Base-by-base conservation (phyloP, 92 coral and sea anemone species). In the Bergia sp. region DNA sequence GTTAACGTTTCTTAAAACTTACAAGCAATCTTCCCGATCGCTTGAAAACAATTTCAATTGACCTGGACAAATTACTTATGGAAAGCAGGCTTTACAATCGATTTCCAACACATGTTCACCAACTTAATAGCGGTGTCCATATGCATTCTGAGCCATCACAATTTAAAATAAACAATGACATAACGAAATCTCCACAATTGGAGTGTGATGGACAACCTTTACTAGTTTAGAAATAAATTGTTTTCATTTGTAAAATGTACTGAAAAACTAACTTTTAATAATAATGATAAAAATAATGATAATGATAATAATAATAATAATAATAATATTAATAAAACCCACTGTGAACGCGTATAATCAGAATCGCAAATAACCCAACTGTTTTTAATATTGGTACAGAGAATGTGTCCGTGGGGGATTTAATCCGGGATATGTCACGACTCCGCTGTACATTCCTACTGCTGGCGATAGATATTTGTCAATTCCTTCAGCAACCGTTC, bases 361-460 rank as follows among this genome's bases (percentile, higher is more conserved):
- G 69, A 18, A 61, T 20, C 7, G 0, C 69, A 16, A 57, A 61
- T 61, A 61, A 15, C 81, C 47, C 29, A 4, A 7, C 69, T 37
- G 45, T 53, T 55, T 38, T 49, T 79, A 13, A 55, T 37, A 37
- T 80, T 57, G 43, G 49, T 73, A 71, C 57, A 84, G 87, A 73
- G 79, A 71, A 37, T 84, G 87, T 16, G 21, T 84, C 10, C 87
- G 77, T 37, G 87, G 55, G 12, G 43, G 40, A 1, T 44, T 23
- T 37, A 67, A 84, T 49, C 87, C 78, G 66, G 87, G 87, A 13
- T 84, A 72, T 72, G 65, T 39, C 53, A 50, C 87, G 37, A 84
- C 78, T 84, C 87, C 87, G 47, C 66, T 84, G 65, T 84, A 71
- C 78, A 71, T 84, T 15, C 87, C 87, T 36, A 72, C 87, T 16